phyloP scores from a whole-genome alignment of 2,113 vertebrate species.

The Glaucomys volans region DNA sequence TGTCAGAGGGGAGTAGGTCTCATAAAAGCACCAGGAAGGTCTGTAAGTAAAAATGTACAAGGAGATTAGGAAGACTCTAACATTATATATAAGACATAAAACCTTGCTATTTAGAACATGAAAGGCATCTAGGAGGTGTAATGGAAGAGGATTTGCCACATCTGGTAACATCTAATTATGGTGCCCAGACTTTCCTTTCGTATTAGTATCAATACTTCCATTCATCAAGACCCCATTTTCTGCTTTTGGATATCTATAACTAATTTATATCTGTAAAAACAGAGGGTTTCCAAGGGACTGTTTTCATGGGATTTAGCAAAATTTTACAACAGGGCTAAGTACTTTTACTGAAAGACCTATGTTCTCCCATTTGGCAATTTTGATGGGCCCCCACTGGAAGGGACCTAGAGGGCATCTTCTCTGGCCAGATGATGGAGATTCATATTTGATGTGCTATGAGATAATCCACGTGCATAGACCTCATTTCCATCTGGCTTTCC shows the following conservation, averaged over 20 bases:
- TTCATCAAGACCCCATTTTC: neutral
- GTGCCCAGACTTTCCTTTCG: neutral
- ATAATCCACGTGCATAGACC: neutral
- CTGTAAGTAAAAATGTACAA: neutral
- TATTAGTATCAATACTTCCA: neutral
- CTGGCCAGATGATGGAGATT: neutral
- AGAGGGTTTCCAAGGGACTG: neutral
- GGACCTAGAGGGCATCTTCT: neutral
- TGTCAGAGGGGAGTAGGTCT: neutral
- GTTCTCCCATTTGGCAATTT: neutral
- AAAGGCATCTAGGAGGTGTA: neutral
- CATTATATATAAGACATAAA: slow-evolving; percentile 19
- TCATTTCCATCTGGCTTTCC: neutral
- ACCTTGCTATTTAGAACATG: neutral
- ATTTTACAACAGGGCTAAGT: neutral
- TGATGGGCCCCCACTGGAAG: neutral
- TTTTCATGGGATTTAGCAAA: neutral
- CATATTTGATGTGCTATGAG: neutral
- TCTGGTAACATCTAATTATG: neutral
- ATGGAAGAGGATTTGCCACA: neutral
- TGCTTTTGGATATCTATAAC: neutral
- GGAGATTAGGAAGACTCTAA: neutral
- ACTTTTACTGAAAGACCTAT: neutral
- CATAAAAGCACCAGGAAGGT: neutral
- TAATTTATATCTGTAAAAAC: neutral